Evolutionary conservation across 2,113 vertebrate species (phyloP).

Genomic region (Centropristis striata): DNA sequence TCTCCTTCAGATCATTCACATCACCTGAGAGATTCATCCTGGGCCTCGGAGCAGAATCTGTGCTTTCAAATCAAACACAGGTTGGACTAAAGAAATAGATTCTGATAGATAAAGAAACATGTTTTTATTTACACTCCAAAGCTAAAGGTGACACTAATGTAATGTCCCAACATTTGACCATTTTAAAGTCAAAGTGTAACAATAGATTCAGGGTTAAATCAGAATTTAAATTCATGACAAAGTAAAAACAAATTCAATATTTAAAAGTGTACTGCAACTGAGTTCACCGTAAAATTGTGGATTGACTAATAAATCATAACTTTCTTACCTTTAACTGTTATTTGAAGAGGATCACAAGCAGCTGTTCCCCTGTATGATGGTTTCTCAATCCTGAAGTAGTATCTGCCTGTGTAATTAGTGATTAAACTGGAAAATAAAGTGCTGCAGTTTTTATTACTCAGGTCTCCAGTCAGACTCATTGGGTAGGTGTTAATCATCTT

Average conservation of each 20-base stretch:
- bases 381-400: constrained; percentile 68
- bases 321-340: constrained; percentile 55
- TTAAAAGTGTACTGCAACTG: too few species aligned
- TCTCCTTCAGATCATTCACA: constrained; percentile 21
- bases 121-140: neutral
- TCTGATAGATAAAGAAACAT: too few species aligned
- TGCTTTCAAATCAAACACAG: neutral
- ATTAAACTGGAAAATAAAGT: constrained; percentile 54
- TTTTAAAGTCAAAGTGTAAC: too few species aligned
- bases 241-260: too few species aligned
- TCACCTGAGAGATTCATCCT: neutral
- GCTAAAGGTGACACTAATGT: too few species aligned
- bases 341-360: neutral
- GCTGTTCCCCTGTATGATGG: rapidly evolving
- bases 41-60: constrained; percentile 49
- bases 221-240: too few species aligned
- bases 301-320: neutral
- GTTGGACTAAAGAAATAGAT: neutral
- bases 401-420: neutral
- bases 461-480: constrained; percentile 60
- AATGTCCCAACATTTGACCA: too few species aligned
- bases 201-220: too few species aligned
- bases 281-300: too few species aligned
- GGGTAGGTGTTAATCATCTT: rapidly evolving
- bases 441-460: constrained; percentile 61